Conservation (phyloP, 2,888 invertebrate genomes). For the Cynaeus angustus region DNA sequence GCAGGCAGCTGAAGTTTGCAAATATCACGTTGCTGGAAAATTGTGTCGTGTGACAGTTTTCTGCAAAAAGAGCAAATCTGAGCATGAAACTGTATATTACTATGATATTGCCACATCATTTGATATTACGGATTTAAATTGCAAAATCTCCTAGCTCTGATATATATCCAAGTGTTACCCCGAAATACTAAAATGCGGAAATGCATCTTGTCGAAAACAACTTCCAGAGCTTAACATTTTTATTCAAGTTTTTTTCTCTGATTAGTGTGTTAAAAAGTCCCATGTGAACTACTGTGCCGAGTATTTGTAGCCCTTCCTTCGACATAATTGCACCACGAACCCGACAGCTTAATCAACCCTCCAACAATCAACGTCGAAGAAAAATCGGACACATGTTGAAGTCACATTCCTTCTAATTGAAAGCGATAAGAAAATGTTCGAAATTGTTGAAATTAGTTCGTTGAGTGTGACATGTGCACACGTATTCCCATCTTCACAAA, state of each 20-base stretch:
- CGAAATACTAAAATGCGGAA: no score
- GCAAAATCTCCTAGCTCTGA: no score
- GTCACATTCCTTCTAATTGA: conserved; percentile 22
- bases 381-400: conserved; percentile 26
- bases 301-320: conserved; percentile 2
- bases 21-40: not conserved
- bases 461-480: conserved; percentile 27
- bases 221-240: no score
- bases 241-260: not conserved
- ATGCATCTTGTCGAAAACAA: no score
- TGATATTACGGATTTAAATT: no score
- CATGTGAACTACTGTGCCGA: not conserved
- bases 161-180: no score
- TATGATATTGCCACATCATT: no score
- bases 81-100: no score
- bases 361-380: conserved; percentile 5
- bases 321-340: conserved; percentile 1
- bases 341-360: conserved; percentile 15
- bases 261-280: not conserved
- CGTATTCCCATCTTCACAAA: conserved; percentile 22
- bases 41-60: not conserved
- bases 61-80: not conserved
- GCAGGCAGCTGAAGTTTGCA: not conserved
- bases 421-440: conserved; percentile 18
- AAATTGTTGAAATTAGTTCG: conserved; percentile 19